Evolutionary conservation across 2,888 invertebrate species (phyloP), one percentile per base, ranked within the genome.

Genomic region (Piscicola geometra): DNA sequence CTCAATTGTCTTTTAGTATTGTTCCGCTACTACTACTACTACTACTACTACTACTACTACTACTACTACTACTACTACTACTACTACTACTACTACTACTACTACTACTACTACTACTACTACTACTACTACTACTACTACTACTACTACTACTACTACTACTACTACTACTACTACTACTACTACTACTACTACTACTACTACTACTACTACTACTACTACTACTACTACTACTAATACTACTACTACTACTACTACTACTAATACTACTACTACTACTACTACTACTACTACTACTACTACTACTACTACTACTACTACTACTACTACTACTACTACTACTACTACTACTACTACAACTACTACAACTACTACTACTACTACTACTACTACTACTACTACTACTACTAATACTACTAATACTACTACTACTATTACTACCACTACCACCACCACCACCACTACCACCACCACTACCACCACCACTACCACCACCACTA

Each of bases 1-100:
- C n/a, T n/a, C n/a, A n/a, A n/a, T n/a, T n/a, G n/a, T n/a, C n/a
- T n/a, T n/a, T n/a, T n/a, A n/a, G n/a, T n/a, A n/a, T n/a, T n/a
- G n/a, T n/a, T n/a, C 52, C n/a, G 21, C 52, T 50, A 50, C 52
- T 50, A 50, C 52, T 50, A 50, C 52, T 50, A 50, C 52, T 50
- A 50, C 52, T 50, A 50, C 52, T 50, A 50, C 52, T 50, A 50
- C 52, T 50, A 50, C 52, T 50, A 50, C 52, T 50, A 50, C 52
- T 50, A 50, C 52, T 50, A 50, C 52, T 50, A 50, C 52, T 50
- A 50, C 52, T 50, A 50, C 52, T 50, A 50, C 52, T 50, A 50
- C 52, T 50, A 50, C 52, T 50, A 50, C 52, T 50, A 50, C 52
- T 50, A 50, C 52, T 50, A 50, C 52, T 50, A 50, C 52, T 50